Conservation (phyloP, 1,140 invertebrate genomes). For the Achatina immaculata region DNA sequence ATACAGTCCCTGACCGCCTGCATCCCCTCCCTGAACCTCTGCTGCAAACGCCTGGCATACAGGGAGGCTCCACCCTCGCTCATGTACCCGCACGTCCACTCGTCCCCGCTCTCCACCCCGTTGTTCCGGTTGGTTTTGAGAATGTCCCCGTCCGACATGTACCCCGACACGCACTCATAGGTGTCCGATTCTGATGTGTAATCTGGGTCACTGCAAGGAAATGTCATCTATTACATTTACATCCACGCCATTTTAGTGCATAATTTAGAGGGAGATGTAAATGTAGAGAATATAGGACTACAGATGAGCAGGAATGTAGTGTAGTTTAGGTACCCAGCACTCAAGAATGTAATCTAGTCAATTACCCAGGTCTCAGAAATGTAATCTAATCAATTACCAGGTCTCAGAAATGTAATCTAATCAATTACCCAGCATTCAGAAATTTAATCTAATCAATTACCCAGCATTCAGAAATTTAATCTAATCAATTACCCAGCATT, state of each 20-base stretch:
- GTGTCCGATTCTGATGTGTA: slow-evolving; percentile 68
- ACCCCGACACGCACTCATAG: slow-evolving; percentile 74
- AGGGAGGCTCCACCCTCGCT: slow-evolving; percentile 82
- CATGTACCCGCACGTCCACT: slow-evolving; percentile 83
- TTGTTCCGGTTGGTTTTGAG: slow-evolving; percentile 66
- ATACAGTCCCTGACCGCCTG: slow-evolving; percentile 71
- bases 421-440: too few species aligned
- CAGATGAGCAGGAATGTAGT: not conserved
- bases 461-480: too few species aligned
- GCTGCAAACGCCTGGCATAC: slow-evolving; percentile 77
- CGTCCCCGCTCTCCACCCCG: slow-evolving; percentile 54
- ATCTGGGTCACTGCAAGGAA: slow-evolving; percentile 55
- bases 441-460: too few species aligned
- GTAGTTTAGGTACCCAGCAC: slow-evolving; percentile 34
- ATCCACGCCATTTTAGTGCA: too few species aligned
- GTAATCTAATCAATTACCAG: too few species aligned
- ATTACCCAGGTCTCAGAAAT: too few species aligned
- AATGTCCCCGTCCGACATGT: slow-evolving; percentile 83
- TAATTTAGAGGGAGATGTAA: too few species aligned
- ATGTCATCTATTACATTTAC: too few species aligned
- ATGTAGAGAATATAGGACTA: too few species aligned
- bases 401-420: too few species aligned
- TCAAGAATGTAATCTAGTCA: too few species aligned
- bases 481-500: too few species aligned
- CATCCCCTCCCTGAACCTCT: slow-evolving; percentile 70